Percentiles rank a stretch among this genome's conserved stretches.
phyloP scores from a whole-genome alignment of 2,888 invertebrate genomes.

The Tipula vernalis region DNA sequence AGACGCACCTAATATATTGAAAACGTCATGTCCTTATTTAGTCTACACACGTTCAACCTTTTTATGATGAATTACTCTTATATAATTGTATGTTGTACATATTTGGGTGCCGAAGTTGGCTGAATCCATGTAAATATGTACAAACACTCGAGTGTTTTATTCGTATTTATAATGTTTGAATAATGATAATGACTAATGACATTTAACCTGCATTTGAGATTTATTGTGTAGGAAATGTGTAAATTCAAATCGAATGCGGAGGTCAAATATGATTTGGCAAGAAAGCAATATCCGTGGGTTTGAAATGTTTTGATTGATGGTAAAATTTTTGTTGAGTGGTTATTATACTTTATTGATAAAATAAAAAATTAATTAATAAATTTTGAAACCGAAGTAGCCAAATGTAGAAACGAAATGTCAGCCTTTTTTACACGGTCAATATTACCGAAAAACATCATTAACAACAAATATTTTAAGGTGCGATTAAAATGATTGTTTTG shows the following conservation, averaged over 20 bases:
- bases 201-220: not conserved
- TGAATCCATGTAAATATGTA: not conserved
- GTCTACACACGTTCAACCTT: not conserved
- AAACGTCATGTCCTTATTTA: not conserved
- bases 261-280: not conserved
- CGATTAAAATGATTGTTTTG: no score
- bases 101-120: not conserved
- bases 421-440: no score
- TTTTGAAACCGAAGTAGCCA: no score
- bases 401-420: no score
- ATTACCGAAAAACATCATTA: no score
- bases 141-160: not conserved
- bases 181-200: not conserved
- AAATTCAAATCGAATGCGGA: not conserved
- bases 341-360: no score
- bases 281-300: not conserved
- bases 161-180: not conserved
- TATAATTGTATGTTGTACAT: not conserved
- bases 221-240: not conserved
- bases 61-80: not conserved
- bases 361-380: no score
- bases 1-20: not conserved
- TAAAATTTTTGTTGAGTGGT: not conserved
- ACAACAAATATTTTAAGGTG: no score
- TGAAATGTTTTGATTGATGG: not conserved